These are phyloP conservation scores for Pissodes strobi DNA, from an alignment of 1,140 invertebrate species.

Conservation along the genomic window DNA sequence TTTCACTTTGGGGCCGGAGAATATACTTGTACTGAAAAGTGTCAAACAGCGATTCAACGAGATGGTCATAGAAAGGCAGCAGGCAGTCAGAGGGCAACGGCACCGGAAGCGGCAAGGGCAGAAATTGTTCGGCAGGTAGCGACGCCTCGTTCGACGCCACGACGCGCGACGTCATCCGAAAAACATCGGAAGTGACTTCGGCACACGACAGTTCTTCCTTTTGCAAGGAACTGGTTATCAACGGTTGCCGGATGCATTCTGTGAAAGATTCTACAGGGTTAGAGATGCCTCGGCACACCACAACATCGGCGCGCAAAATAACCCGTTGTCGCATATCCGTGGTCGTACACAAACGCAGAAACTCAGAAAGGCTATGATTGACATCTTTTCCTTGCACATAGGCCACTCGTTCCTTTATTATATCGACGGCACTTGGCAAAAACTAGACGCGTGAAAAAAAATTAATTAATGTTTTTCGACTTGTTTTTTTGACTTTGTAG, in stretches of 20 bases:
- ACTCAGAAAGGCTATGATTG: background rate
- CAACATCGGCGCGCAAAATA: background rate
- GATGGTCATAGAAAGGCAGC: background rate
- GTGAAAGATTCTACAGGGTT: background rate
- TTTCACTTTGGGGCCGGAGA: background rate
- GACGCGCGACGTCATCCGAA: background rate
- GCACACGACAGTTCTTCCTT: background rate
- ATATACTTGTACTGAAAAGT: background rate
- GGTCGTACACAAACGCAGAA: background rate
- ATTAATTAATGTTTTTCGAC: too few relatives aligned
- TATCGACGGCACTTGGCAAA: too few relatives aligned
- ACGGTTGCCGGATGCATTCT: background rate
- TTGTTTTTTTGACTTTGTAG: too few relatives aligned
- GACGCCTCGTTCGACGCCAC: background rate
- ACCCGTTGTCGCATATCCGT: background rate
- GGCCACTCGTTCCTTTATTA: too few relatives aligned
- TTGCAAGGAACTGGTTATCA: background rate
- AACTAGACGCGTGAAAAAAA: too few relatives aligned
- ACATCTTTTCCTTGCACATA: too few relatives aligned
- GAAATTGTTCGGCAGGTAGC: background rate
- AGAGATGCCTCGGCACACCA: background rate
- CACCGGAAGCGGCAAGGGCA: background rate
- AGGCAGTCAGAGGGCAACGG: background rate
- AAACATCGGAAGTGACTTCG: background rate
- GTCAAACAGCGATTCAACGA: background rate